These are phyloP conservation scores for Ichneumoninae sp. DNA, from an alignment of 2,888 invertebrate genomes.

Conservation along the genomic window DNA sequence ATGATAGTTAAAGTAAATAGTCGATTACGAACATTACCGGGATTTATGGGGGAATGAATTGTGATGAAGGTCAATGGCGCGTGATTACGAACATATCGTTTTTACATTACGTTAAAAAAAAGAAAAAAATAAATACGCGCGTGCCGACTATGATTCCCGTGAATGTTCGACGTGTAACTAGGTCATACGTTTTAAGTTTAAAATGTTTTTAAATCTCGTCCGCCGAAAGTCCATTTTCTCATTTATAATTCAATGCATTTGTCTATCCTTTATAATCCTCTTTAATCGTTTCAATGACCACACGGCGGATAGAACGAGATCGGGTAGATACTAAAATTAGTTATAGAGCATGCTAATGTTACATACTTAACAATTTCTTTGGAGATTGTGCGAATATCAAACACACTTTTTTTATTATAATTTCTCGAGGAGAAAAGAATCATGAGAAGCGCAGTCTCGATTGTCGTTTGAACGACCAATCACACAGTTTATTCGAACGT, in stretches of 20 bases:
- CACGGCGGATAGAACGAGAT: slow-evolving; percentile 50
- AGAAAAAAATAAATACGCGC: neutral
- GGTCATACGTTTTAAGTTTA: slow-evolving; percentile 47
- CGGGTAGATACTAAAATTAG: slow-evolving; percentile 53
- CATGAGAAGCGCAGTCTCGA: slow-evolving; percentile 1
- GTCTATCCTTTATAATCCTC: neutral
- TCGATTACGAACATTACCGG: slow-evolving; percentile 52
- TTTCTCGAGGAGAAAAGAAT: slow-evolving; percentile 23
- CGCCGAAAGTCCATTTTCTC: slow-evolving; percentile 26
- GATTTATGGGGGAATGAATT: slow-evolving; percentile 27
- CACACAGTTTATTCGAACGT: neutral
- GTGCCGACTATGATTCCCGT: slow-evolving; percentile 23
- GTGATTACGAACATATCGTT: slow-evolving; percentile 47
- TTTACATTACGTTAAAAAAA: slow-evolving; percentile 29
- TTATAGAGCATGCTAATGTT: slow-evolving; percentile 45
- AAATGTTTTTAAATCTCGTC: slow-evolving; percentile 50
- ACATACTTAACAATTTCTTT: slow-evolving; percentile 2
- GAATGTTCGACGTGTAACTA: slow-evolving; percentile 40
- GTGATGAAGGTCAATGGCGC: slow-evolving; percentile 22
- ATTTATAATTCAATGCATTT: slow-evolving; percentile 18
- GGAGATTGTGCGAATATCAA: slow-evolving; percentile 32
- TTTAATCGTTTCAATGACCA: slow-evolving; percentile 49
- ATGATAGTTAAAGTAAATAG: slow-evolving; percentile 42
- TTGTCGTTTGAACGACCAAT: slow-evolving; percentile 10
- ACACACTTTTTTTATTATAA: slow-evolving; percentile 18